These are phyloP conservation scores for Achroia grisella DNA, from an alignment of 1,140 invertebrate species.

Conservation along the genomic window DNA sequence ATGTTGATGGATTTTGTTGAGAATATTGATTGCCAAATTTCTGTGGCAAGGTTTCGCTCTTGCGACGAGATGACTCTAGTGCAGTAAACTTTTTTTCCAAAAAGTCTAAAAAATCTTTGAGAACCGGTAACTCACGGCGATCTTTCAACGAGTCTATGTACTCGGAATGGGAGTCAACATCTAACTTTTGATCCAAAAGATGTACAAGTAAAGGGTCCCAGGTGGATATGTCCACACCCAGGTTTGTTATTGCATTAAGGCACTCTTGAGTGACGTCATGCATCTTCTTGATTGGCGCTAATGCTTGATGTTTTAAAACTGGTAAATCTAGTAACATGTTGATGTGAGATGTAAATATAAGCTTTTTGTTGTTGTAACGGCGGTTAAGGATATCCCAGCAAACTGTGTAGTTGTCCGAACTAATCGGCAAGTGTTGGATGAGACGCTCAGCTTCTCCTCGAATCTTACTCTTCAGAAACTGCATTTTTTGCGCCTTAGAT, in stretches of 20 bases:
- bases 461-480: constrained; percentile 4
- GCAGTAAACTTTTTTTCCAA: constrained; percentile 21
- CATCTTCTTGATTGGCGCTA: neutral
- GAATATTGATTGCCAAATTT: neutral
- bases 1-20: neutral
- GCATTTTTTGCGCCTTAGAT: constrained; percentile 5
- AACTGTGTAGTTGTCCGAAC: neutral
- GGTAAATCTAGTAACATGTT: constrained; percentile 1
- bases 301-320: neutral
- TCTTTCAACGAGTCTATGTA: constrained; percentile 18
- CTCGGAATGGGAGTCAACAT: constrained; percentile 9
- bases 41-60: too few relatives aligned
- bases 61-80: constrained; percentile 13
- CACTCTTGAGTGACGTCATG: neutral
- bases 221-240: neutral
- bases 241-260: constrained; percentile 4
- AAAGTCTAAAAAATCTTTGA: constrained; percentile 17
- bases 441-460: constrained; percentile 1
- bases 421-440: constrained; percentile 4
- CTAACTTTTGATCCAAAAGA: constrained; percentile 10
- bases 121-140: constrained; percentile 10
- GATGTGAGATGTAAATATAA: constrained; percentile 5
- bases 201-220: constrained; percentile 8
- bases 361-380: constrained; percentile 2
- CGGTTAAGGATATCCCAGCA: constrained; percentile 4